A percentile compares a stretch with the other conserved stretches of the same genome.
Evolutionary conservation across 2,888 invertebrate genomes (phyloP).

Genomic region (Cordylochernes scorpioides): DNA sequence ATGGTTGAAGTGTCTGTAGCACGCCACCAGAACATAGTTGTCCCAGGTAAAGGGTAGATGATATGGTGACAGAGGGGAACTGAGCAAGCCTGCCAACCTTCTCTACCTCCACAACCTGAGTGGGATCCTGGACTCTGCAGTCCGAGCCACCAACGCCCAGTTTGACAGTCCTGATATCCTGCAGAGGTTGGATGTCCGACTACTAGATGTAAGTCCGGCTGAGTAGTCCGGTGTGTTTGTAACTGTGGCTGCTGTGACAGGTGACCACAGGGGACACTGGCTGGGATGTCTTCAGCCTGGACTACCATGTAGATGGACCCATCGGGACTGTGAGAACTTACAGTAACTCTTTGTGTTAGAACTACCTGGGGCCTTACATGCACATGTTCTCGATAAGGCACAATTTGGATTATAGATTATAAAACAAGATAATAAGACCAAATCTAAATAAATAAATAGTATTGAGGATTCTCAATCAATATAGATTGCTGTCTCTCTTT

Average conservation of each 20-base stretch:
- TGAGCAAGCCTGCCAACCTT: slow-evolving; percentile 57
- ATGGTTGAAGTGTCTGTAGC: too few species aligned
- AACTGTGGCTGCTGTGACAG: slow-evolving; percentile 2
- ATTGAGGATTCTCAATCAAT: too few species aligned
- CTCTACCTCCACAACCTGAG: slow-evolving; percentile 59
- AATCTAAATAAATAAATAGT: too few species aligned
- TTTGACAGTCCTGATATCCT: slow-evolving; percentile 73
- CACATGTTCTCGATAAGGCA: too few species aligned
- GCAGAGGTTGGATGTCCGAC: slow-evolving; percentile 53
- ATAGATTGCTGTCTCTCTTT: too few species aligned
- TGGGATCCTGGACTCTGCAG: slow-evolving; percentile 25
- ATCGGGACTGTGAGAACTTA: slow-evolving; percentile 54
- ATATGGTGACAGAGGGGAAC: slow-evolving; percentile 38
- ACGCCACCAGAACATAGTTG: too few species aligned
- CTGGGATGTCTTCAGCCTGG: slow-evolving; percentile 66
- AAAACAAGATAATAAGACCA: too few species aligned
- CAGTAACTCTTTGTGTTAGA: too few species aligned
- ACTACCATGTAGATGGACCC: slow-evolving; percentile 64
- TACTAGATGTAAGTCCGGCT: slow-evolving; percentile 31
- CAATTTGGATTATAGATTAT: too few species aligned
- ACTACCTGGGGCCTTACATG: too few species aligned
- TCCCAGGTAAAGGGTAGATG: too few species aligned
- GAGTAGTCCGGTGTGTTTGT: too few species aligned
- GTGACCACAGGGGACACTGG: slow-evolving; percentile 43
- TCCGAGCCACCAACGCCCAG: slow-evolving; percentile 67